These are phyloP conservation scores for Parnassius glacialis DNA, from an alignment of 2,888 invertebrate species.

Conservation along the genomic window DNA sequence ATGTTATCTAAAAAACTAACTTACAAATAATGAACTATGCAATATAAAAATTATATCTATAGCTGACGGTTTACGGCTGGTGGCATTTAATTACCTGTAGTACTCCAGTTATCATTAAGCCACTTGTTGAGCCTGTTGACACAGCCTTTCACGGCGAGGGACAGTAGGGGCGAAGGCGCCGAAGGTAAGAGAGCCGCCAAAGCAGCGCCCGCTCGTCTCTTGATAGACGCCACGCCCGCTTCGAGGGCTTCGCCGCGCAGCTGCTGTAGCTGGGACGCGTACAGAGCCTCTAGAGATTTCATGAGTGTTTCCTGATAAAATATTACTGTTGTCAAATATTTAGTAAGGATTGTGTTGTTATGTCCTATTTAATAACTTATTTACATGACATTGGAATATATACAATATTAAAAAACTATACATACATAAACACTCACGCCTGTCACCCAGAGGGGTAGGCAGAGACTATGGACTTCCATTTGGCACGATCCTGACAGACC, in stretches of 20 bases:
- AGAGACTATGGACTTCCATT: too few relatives aligned
- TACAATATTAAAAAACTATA: too few relatives aligned
- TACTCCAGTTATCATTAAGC: slow-evolving; percentile 54
- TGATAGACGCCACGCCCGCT: slow-evolving; percentile 30
- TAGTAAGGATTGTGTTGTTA: too few relatives aligned
- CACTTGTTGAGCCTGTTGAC: slow-evolving; percentile 44
- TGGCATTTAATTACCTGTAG: slow-evolving; percentile 28
- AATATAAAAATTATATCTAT: too few relatives aligned
- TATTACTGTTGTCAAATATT: neutral
- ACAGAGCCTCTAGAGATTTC: slow-evolving; percentile 40
- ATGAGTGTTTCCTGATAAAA: slow-evolving; percentile 40
- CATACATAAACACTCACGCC: too few relatives aligned
- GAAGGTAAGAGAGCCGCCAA: slow-evolving; percentile 51
- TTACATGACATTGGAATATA: too few relatives aligned
- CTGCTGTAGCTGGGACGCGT: slow-evolving; percentile 39
- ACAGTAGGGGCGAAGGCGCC: slow-evolving; percentile 47
- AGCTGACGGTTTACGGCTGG: too few relatives aligned
- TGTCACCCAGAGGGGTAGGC: too few relatives aligned
- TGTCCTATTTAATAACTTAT: too few relatives aligned
- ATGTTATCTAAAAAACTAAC: too few relatives aligned
- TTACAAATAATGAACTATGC: too few relatives aligned
- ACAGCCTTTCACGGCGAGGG: slow-evolving; percentile 42
- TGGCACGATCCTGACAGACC: too few relatives aligned
- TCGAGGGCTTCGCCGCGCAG: slow-evolving; percentile 38
- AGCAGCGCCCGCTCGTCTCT: slow-evolving; percentile 42